Evolutionary conservation across 2,888 invertebrate genomes (phyloP).

Genomic region (Acanthopleura granulata): DNA sequence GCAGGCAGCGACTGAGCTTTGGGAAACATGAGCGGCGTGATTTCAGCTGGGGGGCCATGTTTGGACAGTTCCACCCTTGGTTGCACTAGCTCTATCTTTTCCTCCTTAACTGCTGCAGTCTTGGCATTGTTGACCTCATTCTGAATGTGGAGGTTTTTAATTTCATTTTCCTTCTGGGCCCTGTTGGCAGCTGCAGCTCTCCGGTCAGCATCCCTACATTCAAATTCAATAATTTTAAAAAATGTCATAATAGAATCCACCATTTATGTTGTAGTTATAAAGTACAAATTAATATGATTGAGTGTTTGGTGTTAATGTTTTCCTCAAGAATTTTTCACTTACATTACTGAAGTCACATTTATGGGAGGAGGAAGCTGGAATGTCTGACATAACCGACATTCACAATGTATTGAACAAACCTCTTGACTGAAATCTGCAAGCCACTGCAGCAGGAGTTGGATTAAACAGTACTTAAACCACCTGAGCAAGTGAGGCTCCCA

Average conservation of each 20-base stretch:
- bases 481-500: too few relatives aligned
- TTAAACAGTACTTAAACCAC: too few relatives aligned
- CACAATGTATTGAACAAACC: too few relatives aligned
- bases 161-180: conserved; percentile 36
- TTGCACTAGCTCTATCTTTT: conserved; percentile 10
- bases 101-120: background rate
- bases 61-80: conserved; percentile 25
- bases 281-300: background rate
- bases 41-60: conserved; percentile 14
- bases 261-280: background rate
- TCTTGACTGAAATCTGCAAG: too few relatives aligned
- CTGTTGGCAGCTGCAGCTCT: conserved; percentile 45
- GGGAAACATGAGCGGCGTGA: conserved; percentile 43
- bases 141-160: conserved; percentile 28
- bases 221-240: background rate
- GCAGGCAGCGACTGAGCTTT: conserved; percentile 57
- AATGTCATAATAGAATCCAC: background rate
- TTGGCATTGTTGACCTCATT: conserved; percentile 18
- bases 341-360: background rate
- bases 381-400: too few relatives aligned
- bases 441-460: too few relatives aligned
- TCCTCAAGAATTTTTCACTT: background rate
- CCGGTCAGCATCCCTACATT: conserved; percentile 54
- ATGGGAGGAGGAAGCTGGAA: background rate
- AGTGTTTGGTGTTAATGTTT: background rate